Percentiles rank a stretch among this genome's conserved stretches.
Conservation (phyloP, 2,888 invertebrate species). For the Lysandra bellargus region DNA sequence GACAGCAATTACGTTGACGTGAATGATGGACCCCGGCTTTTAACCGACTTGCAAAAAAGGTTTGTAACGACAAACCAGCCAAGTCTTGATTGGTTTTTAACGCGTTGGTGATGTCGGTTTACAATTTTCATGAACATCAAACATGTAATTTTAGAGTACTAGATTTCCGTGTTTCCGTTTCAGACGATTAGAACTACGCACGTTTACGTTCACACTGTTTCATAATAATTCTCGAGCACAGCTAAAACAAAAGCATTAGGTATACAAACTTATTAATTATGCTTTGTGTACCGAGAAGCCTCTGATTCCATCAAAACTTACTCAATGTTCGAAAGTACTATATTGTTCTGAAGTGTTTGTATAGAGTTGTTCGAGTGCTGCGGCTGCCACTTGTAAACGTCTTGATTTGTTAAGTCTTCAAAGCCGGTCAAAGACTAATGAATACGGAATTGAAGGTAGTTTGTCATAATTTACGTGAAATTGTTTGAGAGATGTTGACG, state of each 20-base stretch:
- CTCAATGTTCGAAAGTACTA: constrained; percentile 14
- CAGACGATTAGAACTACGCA: too few species aligned
- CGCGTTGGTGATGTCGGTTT: too few species aligned
- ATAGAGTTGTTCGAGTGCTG: constrained; percentile 21
- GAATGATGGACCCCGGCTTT: neutral
- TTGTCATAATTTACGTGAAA: neutral
- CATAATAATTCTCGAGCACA: neutral
- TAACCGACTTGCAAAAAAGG: neutral
- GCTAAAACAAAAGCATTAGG: constrained; percentile 14
- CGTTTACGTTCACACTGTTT: neutral
- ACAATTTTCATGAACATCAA: too few species aligned
- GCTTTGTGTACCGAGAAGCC: constrained; percentile 24
- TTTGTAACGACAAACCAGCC: too few species aligned
- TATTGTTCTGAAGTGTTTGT: constrained; percentile 18
- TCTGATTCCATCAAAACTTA: constrained; percentile 22
- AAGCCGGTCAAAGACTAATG: constrained; percentile 13
- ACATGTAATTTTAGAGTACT: too few species aligned
- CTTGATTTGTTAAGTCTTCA: constrained; percentile 19
- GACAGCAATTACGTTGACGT: constrained; percentile 7
- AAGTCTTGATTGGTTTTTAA: too few species aligned
- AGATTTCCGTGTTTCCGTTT: too few species aligned
- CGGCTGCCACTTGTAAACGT: constrained; percentile 14
- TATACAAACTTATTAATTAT: constrained; percentile 9
- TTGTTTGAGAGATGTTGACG: neutral
- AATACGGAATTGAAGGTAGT: constrained; percentile 12